Percentiles rank a stretch among this genome's conserved stretches.
Evolutionary conservation across 2,888 invertebrate species (phyloP).

Genomic region (Chloromyia formosa): DNA sequence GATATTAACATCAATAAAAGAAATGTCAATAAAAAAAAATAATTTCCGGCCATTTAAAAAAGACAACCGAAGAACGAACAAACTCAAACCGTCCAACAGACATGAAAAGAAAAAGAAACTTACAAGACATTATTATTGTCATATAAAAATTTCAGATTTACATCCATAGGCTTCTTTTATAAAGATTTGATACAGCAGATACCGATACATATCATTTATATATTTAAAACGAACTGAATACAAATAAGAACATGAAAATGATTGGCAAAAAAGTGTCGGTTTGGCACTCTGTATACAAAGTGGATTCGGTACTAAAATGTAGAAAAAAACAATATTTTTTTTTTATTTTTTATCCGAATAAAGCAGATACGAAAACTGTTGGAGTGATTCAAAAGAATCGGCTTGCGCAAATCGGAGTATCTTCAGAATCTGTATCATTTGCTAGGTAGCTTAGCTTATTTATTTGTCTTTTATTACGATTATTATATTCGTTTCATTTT

Average conservation of each 20-base stretch:
- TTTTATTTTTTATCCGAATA: too few species aligned
- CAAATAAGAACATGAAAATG: background rate
- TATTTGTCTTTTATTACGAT: too few species aligned
- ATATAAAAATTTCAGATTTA: conserved; percentile 15
- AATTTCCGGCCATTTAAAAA: background rate
- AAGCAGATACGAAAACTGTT: too few species aligned
- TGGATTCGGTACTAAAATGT: too few species aligned
- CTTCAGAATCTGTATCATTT: too few species aligned
- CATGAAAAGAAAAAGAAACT: background rate
- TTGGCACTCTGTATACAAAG: background rate
- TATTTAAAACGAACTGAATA: background rate
- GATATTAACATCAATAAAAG: background rate
- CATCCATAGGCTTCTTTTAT: background rate
- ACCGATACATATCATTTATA: background rate
- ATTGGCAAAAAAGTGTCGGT: background rate
- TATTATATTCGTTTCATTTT: too few species aligned
- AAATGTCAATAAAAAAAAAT: background rate
- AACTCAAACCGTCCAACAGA: background rate
- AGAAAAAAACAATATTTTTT: too few species aligned
- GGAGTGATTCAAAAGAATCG: too few species aligned
- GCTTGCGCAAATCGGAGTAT: too few species aligned
- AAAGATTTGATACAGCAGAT: too few species aligned
- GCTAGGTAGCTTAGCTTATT: too few species aligned
- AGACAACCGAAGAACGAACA: background rate
- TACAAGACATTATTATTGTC: conserved; percentile 29